phyloP scores from a whole-genome alignment of 2,888 invertebrate species.

The Cheilosia urbana region DNA sequence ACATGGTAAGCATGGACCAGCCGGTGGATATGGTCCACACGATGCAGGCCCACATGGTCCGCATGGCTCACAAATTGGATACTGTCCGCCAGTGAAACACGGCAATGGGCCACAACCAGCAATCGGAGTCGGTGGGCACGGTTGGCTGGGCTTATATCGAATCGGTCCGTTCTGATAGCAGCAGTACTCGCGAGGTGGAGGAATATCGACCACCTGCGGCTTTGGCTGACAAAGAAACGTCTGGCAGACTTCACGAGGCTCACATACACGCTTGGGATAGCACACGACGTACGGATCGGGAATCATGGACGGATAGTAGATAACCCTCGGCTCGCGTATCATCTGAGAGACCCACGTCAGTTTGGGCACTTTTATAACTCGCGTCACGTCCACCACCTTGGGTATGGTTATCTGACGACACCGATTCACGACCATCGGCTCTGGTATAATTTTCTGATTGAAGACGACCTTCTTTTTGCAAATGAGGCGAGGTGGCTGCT shows the following conservation, averaged over 20 bases:
- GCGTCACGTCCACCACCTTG: constrained; percentile 81
- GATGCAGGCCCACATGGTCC: constrained; percentile 76
- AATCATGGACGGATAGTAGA: constrained; percentile 81
- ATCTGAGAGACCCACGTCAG: constrained; percentile 81
- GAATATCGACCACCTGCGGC: constrained; percentile 81
- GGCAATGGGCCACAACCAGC: constrained; percentile 79
- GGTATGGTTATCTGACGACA: constrained; percentile 81
- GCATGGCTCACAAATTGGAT: constrained; percentile 78
- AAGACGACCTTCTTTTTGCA: constrained; percentile 82
- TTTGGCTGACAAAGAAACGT: constrained; percentile 82
- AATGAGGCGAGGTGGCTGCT: constrained; percentile 81
- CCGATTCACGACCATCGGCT: constrained; percentile 81
- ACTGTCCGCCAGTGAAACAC: constrained; percentile 79
- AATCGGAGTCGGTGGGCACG: constrained; percentile 80
- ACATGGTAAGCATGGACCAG: constrained; percentile 77
- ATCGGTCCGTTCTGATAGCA: constrained; percentile 81
- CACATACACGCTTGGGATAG: constrained; percentile 80
- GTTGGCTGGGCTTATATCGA: constrained; percentile 79
- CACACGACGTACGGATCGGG: constrained; percentile 82
- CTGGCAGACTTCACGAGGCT: constrained; percentile 82
- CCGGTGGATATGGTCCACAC: constrained; percentile 77
- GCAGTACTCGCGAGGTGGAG: constrained; percentile 81
- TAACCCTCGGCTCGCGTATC: constrained; percentile 81
- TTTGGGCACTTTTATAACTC: constrained; percentile 81
- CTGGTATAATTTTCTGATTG: constrained; percentile 80